Conservation (phyloP, 2,888 invertebrate genomes). For the Synergus laeviventris region DNA sequence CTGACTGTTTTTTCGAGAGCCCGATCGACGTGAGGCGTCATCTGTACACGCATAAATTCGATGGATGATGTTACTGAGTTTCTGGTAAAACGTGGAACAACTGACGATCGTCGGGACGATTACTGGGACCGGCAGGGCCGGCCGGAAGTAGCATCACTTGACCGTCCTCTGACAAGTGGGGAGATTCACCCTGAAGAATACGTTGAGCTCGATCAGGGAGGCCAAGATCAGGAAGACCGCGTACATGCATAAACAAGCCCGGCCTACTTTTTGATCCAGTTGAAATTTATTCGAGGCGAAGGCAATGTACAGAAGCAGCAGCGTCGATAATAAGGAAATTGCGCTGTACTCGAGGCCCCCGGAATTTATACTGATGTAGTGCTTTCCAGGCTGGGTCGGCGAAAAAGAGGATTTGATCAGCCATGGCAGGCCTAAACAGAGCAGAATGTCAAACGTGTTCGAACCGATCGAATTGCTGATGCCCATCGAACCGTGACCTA, state of each 20-base stretch:
- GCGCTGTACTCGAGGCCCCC: slow-evolving; percentile 94
- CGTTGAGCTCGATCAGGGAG: slow-evolving; percentile 93
- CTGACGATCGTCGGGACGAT: slow-evolving; percentile 20
- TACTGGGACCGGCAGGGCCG: slow-evolving; percentile 4
- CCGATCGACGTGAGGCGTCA: slow-evolving; percentile 15
- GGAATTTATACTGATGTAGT: slow-evolving; percentile 92
- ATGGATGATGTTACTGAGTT: slow-evolving; percentile 37
- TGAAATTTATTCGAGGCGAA: slow-evolving; percentile 92
- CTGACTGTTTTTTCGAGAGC: slow-evolving; percentile 2
- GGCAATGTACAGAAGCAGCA: slow-evolving; percentile 89
- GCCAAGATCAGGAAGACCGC: slow-evolving; percentile 91
- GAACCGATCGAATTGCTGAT: slow-evolving; percentile 94
- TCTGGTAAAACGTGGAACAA: slow-evolving; percentile 20
- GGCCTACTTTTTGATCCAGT: slow-evolving; percentile 90
- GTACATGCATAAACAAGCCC: slow-evolving; percentile 91
- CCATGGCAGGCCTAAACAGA: slow-evolving; percentile 92
- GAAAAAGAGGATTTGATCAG: slow-evolving; percentile 91
- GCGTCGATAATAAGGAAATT: slow-evolving; percentile 90
- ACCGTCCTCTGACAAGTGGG: slow-evolving; percentile 83
- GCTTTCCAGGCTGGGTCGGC: slow-evolving; percentile 86
- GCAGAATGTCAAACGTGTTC: slow-evolving; percentile 92
- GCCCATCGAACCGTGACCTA: slow-evolving; percentile 94
- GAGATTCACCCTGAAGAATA: slow-evolving; percentile 93
- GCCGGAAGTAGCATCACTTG: slow-evolving; percentile 62
- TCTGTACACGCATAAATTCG: slow-evolving; percentile 33